Evolutionary conservation across 2,888 invertebrate species (phyloP).

Genomic region (Meloe dianella): DNA sequence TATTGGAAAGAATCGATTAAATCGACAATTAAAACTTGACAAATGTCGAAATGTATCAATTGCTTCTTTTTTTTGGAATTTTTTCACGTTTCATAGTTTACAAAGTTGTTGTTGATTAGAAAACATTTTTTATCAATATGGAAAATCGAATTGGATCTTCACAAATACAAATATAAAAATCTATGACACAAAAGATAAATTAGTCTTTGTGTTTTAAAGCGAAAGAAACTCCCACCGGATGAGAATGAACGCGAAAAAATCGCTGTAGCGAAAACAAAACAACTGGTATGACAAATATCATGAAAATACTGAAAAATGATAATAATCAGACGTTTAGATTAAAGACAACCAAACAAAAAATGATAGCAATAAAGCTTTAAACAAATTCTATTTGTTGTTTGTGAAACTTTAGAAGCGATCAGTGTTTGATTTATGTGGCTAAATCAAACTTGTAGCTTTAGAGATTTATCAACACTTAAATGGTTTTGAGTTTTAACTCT

Average conservation of each 20-base stretch:
- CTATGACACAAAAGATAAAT: not conserved
- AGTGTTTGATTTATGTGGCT: not conserved
- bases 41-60: not conserved
- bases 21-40: not conserved
- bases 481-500: not conserved
- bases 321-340: slow-evolving; percentile 17
- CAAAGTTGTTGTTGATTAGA: too few species aligned
- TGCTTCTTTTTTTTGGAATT: too few species aligned
- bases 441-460: not conserved
- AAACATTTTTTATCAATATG: too few species aligned
- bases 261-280: not conserved
- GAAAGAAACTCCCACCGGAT: not conserved
- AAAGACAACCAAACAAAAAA: not conserved
- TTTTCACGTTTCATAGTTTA: too few species aligned
- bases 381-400: not conserved
- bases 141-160: too few species aligned
- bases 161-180: too few species aligned
- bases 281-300: slow-evolving; percentile 12
- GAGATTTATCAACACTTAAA: not conserved
- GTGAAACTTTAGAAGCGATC: not conserved
- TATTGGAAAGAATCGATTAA: not conserved
- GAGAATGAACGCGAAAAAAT: not conserved
- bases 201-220: slow-evolving; percentile 4
- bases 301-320: slow-evolving; percentile 22
- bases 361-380: not conserved